phyloP scores from a whole-genome alignment of 2,888 invertebrate genomes.

The Caenorhabditis auriculariae region DNA sequence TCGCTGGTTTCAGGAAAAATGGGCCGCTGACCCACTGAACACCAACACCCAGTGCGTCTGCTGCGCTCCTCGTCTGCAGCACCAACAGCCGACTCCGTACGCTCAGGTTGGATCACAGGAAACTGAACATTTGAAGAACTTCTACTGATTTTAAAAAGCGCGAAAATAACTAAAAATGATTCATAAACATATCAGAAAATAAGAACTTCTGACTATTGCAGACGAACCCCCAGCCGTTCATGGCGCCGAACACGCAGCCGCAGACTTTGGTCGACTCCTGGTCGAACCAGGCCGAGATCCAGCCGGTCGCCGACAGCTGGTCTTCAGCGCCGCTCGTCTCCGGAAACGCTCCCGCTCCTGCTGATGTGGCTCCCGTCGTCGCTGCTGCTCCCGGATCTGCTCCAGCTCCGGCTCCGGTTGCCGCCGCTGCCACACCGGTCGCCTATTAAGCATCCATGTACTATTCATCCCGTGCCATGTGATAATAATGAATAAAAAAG shows the following conservation, averaged over 20 bases:
- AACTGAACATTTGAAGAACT: neutral
- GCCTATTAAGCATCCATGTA: slow-evolving; percentile 1
- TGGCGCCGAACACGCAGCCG: neutral
- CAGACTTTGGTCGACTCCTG: neutral
- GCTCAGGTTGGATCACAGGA: slow-evolving; percentile 4
- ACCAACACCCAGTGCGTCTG: slow-evolving; percentile 43
- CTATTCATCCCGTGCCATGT: slow-evolving; percentile 5
- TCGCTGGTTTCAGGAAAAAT: slow-evolving; percentile 11
- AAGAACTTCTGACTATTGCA: no score
- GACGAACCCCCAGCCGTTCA: no score
- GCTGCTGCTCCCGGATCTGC: slow-evolving; percentile 6
- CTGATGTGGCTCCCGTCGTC: slow-evolving; percentile 5
- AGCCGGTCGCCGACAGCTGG: neutral
- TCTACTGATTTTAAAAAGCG: neutral
- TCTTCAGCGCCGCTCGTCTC: neutral
- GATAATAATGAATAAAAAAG: no score
- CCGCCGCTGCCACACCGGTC: neutral
- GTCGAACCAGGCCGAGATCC: no score
- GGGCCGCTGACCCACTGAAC: slow-evolving; percentile 18
- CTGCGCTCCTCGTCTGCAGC: slow-evolving; percentile 36
- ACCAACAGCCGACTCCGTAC: slow-evolving; percentile 2
- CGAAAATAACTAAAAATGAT: neutral
- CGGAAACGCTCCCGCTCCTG: slow-evolving; percentile 7
- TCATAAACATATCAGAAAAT: no score
- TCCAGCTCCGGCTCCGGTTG: slow-evolving; percentile 11